A percentile compares a stretch with the other conserved stretches of the same genome.
Evolutionary conservation across 1,140 invertebrate species (phyloP).

Genomic region (Danaus melanippus): DNA sequence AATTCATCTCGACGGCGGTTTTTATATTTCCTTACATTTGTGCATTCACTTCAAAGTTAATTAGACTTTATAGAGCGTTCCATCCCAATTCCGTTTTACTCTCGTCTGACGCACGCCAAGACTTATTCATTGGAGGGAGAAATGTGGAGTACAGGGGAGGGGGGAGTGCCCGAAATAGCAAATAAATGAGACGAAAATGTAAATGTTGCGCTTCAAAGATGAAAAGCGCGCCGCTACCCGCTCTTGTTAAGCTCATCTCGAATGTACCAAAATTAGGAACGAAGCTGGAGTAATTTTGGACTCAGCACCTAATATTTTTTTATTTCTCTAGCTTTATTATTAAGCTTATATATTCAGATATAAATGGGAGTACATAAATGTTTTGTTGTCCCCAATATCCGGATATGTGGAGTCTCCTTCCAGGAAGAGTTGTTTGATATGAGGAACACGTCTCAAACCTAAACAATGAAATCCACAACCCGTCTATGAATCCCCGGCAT

Average conservation of each 20-base stretch:
- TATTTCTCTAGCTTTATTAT: too few relatives aligned
- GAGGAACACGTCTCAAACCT: constrained; percentile 26
- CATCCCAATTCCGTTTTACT: constrained; percentile 67
- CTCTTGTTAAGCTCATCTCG: constrained; percentile 68
- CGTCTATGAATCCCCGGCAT: constrained; percentile 15
- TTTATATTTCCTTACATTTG: constrained; percentile 65
- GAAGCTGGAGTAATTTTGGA: constrained; percentile 65
- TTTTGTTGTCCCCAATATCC: constrained; percentile 12
- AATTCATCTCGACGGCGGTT: constrained; percentile 43
- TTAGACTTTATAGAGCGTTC: constrained; percentile 71
- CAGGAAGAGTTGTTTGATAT: constrained; percentile 24
- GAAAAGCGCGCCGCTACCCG: constrained; percentile 64
- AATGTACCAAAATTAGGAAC: constrained; percentile 68
- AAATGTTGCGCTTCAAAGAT: constrained; percentile 71
- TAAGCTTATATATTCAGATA: too few relatives aligned
- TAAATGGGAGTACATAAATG: too few relatives aligned
- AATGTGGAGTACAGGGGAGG: constrained; percentile 31
- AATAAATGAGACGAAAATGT: constrained; percentile 73
- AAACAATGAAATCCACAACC: constrained; percentile 28
- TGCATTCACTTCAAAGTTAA: constrained; percentile 69
- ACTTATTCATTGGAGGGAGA: constrained; percentile 64
- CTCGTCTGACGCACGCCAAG: constrained; percentile 61
- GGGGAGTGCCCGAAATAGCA: constrained; percentile 63
- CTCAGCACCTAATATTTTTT: constrained; percentile 26
- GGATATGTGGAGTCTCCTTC: constrained; percentile 19